phyloP scores from a whole-genome alignment of 2,888 invertebrate genomes.

The Andrena camellia region DNA sequence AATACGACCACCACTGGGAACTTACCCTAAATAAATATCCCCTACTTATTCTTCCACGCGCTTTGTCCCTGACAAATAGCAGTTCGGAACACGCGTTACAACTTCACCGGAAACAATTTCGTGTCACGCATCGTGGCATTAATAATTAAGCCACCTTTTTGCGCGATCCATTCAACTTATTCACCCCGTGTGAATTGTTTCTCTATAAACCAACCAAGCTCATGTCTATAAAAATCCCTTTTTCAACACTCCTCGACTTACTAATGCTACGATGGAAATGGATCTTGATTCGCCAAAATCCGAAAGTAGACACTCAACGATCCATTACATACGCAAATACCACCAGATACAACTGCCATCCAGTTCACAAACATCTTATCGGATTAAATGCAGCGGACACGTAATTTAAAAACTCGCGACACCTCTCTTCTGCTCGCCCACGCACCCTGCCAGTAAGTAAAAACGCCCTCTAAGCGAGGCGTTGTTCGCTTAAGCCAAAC shows the following conservation, averaged over 20 bases:
- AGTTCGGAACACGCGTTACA: neutral
- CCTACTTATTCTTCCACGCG: constrained; percentile 63
- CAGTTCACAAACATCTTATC: constrained; percentile 20
- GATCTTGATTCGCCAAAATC: too few relatives aligned
- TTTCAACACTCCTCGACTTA: too few relatives aligned
- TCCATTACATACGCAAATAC: too few relatives aligned
- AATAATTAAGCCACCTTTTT: constrained; percentile 2
- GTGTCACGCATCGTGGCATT: neutral
- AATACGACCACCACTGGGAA: constrained; percentile 55
- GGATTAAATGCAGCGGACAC: constrained; percentile 9
- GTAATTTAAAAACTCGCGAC: constrained; percentile 20
- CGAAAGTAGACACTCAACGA: too few relatives aligned
- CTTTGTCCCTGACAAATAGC: constrained; percentile 65
- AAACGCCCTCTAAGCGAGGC: constrained; percentile 58
- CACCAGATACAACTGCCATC: too few relatives aligned
- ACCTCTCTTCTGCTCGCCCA: neutral
- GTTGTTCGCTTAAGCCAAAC: constrained; percentile 65
- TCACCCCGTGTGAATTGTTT: neutral
- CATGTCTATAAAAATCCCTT: too few relatives aligned
- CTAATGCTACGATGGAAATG: too few relatives aligned
- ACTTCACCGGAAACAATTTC: constrained; percentile 14
- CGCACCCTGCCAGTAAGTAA: constrained; percentile 45
- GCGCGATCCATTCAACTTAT: neutral
- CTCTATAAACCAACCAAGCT: too few relatives aligned
- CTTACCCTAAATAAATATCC: constrained; percentile 78